Conservation (phyloP, 2,113 vertebrate genomes). For the Melanerpes formicivorus region DNA sequence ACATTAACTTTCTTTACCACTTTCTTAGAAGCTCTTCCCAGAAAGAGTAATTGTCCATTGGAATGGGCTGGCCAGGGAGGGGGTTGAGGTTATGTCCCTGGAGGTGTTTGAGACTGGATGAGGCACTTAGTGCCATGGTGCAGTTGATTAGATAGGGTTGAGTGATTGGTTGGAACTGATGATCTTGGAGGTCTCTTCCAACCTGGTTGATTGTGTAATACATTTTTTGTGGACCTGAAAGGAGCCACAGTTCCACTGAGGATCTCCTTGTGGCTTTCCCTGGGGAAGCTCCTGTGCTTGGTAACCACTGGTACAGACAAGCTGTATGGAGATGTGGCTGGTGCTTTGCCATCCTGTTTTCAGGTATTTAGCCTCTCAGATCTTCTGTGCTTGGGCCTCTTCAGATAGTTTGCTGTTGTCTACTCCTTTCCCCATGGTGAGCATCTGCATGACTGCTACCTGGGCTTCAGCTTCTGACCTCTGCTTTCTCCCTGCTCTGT, state of each 20-base stretch:
- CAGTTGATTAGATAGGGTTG: too few relatives aligned
- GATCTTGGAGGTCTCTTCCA: too few relatives aligned
- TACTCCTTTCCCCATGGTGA: background rate
- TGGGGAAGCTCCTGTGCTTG: background rate
- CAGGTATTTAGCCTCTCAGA: background rate
- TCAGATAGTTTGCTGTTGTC: background rate
- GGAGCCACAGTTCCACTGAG: background rate
- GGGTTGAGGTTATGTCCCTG: too few relatives aligned
- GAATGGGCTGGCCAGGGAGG: too few relatives aligned
- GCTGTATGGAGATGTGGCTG: accelerated
- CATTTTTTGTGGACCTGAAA: background rate
- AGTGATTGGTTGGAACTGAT: too few relatives aligned
- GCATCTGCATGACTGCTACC: accelerated
- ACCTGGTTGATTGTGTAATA: background rate
- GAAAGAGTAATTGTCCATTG: too few relatives aligned
- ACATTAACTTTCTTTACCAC: background rate
- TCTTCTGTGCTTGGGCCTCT: background rate
- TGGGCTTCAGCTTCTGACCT: background rate
- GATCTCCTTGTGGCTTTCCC: background rate
- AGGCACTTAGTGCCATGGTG: too few relatives aligned
- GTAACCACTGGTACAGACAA: background rate
- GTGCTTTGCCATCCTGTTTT: background rate
- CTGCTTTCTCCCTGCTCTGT: background rate
- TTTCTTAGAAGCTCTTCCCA: too few relatives aligned
- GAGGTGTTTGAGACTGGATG: too few relatives aligned